A percentile compares a stretch with the other conserved stretches of the same genome.
Conservation (phyloP, 2,888 invertebrate species). For the Mactromeris polynyma region DNA sequence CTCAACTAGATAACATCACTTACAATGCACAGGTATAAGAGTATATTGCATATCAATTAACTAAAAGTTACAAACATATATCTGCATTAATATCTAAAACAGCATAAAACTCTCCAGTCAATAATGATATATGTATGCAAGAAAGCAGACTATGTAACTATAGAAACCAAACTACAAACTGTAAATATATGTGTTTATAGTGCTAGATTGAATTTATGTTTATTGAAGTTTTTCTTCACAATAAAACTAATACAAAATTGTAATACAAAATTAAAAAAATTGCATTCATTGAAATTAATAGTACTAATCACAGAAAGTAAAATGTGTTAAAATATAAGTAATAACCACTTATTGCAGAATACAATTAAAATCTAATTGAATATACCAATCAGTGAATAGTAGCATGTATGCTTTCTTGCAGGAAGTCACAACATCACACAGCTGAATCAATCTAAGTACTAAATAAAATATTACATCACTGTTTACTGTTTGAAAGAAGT, state of each 20-base stretch:
- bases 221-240: background rate
- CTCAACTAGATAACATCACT: background rate
- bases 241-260: background rate
- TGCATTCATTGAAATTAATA: background rate
- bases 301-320: background rate
- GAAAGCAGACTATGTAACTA: background rate
- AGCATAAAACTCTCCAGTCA: background rate
- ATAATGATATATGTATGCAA: slow-evolving; percentile 12
- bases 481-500: too few species aligned
- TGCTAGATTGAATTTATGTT: background rate
- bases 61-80: background rate
- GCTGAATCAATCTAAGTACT: background rate
- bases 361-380: background rate
- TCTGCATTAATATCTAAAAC: background rate
- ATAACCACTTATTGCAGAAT: background rate
- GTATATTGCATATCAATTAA: background rate
- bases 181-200: background rate
- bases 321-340: background rate
- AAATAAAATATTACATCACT: background rate
- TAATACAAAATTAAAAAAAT: background rate
- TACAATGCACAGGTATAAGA: background rate
- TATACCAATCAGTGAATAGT: background rate
- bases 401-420: background rate
- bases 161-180: slow-evolving; percentile 3
- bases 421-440: background rate